phyloP scores from a whole-genome alignment of 92 coral and sea anemone genomes.

The Epizoanthus rinbou region DNA sequence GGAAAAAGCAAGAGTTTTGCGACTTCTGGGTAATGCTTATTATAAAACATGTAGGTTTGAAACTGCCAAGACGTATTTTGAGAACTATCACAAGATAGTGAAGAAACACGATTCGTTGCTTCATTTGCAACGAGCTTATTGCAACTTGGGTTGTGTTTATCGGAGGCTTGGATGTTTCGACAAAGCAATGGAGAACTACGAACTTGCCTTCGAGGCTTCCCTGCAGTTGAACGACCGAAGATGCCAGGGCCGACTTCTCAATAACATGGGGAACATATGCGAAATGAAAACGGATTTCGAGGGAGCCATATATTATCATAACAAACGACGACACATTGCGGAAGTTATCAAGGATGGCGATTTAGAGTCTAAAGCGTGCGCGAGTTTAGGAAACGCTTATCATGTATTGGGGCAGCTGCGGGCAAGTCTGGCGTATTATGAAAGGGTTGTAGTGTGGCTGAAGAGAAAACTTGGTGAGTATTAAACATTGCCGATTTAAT shows the following conservation, averaged over 20 bases:
- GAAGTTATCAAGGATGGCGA: constrained; percentile 74
- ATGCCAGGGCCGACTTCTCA: constrained; percentile 75
- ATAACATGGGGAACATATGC: constrained; percentile 89
- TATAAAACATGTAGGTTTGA: constrained; percentile 66
- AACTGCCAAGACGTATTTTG: constrained; percentile 62
- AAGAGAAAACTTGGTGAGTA: constrained; percentile 72
- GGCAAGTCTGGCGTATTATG: constrained; percentile 79
- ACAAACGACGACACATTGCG: constrained; percentile 71
- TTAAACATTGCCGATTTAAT: too few species aligned
- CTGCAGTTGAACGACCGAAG: constrained; percentile 63
- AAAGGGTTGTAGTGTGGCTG: constrained; percentile 76
- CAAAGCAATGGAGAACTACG: constrained; percentile 73
- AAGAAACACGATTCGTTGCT: constrained; percentile 45
- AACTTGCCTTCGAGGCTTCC: constrained; percentile 74
- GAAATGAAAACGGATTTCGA: constrained; percentile 87
- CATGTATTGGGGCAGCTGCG: constrained; percentile 71
- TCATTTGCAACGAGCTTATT: constrained; percentile 76
- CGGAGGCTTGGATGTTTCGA: constrained; percentile 75
- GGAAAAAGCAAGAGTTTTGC: constrained; percentile 38
- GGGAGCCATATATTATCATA: constrained; percentile 79
- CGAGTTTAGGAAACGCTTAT: constrained; percentile 79
- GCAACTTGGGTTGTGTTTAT: constrained; percentile 81
- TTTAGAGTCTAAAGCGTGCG: constrained; percentile 84
- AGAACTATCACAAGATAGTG: constrained; percentile 59
- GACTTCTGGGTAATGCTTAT: constrained; percentile 60